Conservation (phyloP, 2,888 invertebrate species). For the Ichneumoninae sp. region DNA sequence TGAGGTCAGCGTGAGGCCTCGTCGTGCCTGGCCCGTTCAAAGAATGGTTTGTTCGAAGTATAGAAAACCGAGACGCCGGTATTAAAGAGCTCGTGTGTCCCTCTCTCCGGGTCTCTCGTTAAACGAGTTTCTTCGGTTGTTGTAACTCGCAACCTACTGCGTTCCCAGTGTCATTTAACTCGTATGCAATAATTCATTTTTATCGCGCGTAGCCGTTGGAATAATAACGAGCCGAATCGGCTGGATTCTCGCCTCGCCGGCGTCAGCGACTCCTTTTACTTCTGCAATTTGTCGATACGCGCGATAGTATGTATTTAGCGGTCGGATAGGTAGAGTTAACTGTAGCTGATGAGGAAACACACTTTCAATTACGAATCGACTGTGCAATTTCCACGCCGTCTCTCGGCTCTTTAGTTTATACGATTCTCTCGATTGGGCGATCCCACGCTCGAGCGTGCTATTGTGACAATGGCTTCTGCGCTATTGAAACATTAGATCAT, state of each 20-base stretch:
- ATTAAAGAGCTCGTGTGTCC: slow-evolving; percentile 12
- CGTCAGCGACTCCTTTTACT: slow-evolving; percentile 43
- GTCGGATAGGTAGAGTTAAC: not conserved
- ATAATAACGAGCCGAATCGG: slow-evolving; percentile 47
- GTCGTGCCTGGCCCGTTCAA: slow-evolving; percentile 70
- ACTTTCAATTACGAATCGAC: slow-evolving; percentile 6
- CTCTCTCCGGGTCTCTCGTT: slow-evolving; percentile 2
- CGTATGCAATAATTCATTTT: slow-evolving; percentile 48
- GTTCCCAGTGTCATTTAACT: slow-evolving; percentile 34
- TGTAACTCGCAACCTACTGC: not conserved
- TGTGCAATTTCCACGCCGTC: slow-evolving; percentile 32
- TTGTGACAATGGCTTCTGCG: slow-evolving; percentile 12
- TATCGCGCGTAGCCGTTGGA: slow-evolving; percentile 24
- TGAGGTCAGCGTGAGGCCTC: slow-evolving; percentile 71
- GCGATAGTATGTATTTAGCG: not conserved
- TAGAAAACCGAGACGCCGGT: slow-evolving; percentile 54
- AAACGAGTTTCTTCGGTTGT: slow-evolving; percentile 19
- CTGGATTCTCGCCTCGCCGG: slow-evolving; percentile 21
- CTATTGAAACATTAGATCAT: slow-evolving; percentile 18
- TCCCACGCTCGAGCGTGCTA: slow-evolving; percentile 42
- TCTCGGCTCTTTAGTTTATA: slow-evolving; percentile 18
- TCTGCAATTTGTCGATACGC: slow-evolving; percentile 30
- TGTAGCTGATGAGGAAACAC: slow-evolving; percentile 40
- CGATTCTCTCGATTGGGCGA: slow-evolving; percentile 36
- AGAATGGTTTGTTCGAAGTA: slow-evolving; percentile 71